A percentile compares a stretch with the other conserved stretches of the same genome.
Evolutionary conservation across 2,797 vertebrate species (phyloP).

Genomic region (Holocentrus rufus): DNA sequence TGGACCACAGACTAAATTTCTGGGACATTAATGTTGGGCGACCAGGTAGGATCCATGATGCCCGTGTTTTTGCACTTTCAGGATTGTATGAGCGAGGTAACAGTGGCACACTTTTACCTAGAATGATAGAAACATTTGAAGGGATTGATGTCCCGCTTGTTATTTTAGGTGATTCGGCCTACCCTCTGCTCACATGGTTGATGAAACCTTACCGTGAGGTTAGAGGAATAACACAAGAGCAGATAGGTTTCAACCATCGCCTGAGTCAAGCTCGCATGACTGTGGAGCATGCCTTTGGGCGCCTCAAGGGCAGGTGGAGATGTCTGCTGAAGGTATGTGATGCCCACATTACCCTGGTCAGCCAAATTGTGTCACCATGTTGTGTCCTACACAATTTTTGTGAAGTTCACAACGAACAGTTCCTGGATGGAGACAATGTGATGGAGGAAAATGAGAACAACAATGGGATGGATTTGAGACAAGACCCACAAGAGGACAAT

Average conservation of each 20-base stretch:
- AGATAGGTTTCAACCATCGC: slow-evolving; percentile 34
- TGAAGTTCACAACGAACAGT: slow-evolving; percentile 1
- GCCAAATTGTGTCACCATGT: slow-evolving; percentile 7
- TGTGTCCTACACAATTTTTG: slow-evolving; percentile 30
- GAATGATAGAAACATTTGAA: slow-evolving; percentile 5
- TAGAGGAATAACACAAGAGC: too few relatives aligned
- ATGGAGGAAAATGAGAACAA: background rate
- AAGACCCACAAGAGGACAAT: too few relatives aligned
- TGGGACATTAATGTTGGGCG: slow-evolving; percentile 33
- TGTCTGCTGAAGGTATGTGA: slow-evolving; percentile 13
- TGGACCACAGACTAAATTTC: slow-evolving; percentile 30
- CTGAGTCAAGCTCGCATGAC: slow-evolving; percentile 29
- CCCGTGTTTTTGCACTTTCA: slow-evolving; percentile 40
- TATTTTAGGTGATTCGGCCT: too few relatives aligned
- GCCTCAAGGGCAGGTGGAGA: slow-evolving; percentile 18
- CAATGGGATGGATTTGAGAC: too few relatives aligned
- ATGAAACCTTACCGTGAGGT: slow-evolving; percentile 52
- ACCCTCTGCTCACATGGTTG: slow-evolving; percentile 40
- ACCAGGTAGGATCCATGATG: slow-evolving; percentile 39
- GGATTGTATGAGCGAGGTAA: slow-evolving; percentile 11
- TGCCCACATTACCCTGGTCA: slow-evolving; percentile 15
- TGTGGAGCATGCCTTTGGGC: slow-evolving; percentile 8
- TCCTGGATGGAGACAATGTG: background rate
- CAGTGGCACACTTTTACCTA: slow-evolving; percentile 30
- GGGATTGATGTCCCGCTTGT: slow-evolving; percentile 17